Conservation (phyloP, 2,888 invertebrate species). For the Phytoseiulus persimilis region DNA sequence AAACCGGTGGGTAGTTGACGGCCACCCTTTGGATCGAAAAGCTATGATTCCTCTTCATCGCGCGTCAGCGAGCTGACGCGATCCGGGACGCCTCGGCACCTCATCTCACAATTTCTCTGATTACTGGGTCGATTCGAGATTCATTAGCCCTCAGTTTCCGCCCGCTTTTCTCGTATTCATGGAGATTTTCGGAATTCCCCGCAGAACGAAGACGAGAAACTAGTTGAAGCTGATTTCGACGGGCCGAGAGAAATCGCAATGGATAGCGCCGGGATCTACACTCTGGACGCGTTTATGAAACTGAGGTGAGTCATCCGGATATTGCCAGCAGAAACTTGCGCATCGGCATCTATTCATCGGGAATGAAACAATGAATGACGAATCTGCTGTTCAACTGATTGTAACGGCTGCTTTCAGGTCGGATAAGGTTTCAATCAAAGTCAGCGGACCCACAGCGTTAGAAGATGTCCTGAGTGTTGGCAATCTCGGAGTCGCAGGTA, state of each 20-base stretch:
- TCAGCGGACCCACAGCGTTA: slow-evolving; percentile 42
- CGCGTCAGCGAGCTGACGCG: slow-evolving; percentile 28
- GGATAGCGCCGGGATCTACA: slow-evolving; percentile 44
- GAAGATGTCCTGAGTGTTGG: slow-evolving; percentile 44
- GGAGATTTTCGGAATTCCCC: background rate
- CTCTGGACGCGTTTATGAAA: slow-evolving; percentile 41
- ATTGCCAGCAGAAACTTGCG: too few relatives aligned
- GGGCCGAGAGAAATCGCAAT: slow-evolving; percentile 43
- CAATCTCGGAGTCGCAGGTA: slow-evolving; percentile 45
- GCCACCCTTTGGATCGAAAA: background rate
- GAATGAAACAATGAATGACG: background rate
- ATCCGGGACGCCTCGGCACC: background rate
- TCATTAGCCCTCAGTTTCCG: background rate
- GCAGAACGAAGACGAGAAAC: slow-evolving; percentile 41
- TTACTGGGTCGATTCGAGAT: background rate
- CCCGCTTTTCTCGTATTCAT: background rate
- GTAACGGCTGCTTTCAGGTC: slow-evolving; percentile 42
- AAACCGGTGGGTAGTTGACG: slow-evolving; percentile 41
- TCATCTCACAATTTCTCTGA: background rate
- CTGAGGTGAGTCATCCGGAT: background rate
- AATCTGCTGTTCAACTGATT: too few relatives aligned
- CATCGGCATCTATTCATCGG: too few relatives aligned
- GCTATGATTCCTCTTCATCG: background rate
- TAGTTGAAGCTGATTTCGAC: slow-evolving; percentile 42
- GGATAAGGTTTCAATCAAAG: slow-evolving; percentile 43